These are phyloP conservation scores for Habroteleia sp. DNA, from an alignment of 2,888 invertebrate species.

Conservation along the genomic window DNA sequence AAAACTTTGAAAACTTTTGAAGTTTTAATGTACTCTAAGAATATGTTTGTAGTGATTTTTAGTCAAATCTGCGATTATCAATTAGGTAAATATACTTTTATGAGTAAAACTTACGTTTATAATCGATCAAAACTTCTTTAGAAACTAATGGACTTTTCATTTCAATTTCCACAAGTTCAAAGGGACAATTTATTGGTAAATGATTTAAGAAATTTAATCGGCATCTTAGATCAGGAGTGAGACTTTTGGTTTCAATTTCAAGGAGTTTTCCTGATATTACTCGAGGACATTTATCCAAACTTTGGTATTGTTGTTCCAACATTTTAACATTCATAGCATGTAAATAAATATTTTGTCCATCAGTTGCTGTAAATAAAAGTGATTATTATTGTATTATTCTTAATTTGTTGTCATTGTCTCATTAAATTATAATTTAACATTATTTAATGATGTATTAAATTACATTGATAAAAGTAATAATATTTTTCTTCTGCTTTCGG, in stretches of 20 bases:
- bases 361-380: conserved; percentile 84
- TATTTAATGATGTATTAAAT: too few relatives aligned
- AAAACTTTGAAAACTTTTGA: too few relatives aligned
- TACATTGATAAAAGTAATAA: conserved; percentile 93
- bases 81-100: background rate
- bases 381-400: background rate
- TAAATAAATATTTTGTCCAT: conserved; percentile 96
- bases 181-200: conserved; percentile 93
- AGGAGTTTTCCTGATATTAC: conserved; percentile 89
- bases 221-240: conserved; percentile 90
- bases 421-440: conserved; percentile 2
- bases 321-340: conserved; percentile 95
- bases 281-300: conserved; percentile 89
- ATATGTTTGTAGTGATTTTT: too few relatives aligned
- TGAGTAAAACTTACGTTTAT: conserved; percentile 83
- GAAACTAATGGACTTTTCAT: conserved; percentile 88
- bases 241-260: conserved; percentile 93
- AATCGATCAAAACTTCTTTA: conserved; percentile 85
- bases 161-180: conserved; percentile 94
- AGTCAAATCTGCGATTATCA: too few relatives aligned
- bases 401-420: too few relatives aligned
- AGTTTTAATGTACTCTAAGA: too few relatives aligned
- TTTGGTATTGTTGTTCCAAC: conserved; percentile 92
- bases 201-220: conserved; percentile 90
- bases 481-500: conserved; percentile 81